Percentiles rank a stretch among this genome's conserved stretches.
Conservation (phyloP, 2,888 invertebrate species). For the Ormyrus rosae region DNA sequence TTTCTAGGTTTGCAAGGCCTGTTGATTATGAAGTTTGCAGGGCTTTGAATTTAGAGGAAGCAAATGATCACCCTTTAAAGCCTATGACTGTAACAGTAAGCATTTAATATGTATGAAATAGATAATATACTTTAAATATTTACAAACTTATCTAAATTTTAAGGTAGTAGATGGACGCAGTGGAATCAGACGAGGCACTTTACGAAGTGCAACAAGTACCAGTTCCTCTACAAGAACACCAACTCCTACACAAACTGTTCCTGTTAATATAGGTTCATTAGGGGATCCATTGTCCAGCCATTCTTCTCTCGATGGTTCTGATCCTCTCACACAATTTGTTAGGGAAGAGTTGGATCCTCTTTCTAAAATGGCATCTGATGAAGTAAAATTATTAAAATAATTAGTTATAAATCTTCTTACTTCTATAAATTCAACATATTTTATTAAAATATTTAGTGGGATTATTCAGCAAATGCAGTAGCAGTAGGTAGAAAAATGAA, state of each 20-base stretch:
- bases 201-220: conserved; percentile 77
- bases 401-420: conserved; percentile 54
- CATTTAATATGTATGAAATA: not conserved
- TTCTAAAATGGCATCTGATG: conserved; percentile 80
- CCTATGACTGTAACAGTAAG: conserved; percentile 76
- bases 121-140: conserved; percentile 19
- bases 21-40: conserved; percentile 62
- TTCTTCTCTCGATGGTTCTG: conserved; percentile 82
- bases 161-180: conserved; percentile 79
- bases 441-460: conserved; percentile 68
- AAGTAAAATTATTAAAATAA: conserved; percentile 66
- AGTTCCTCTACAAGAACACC: conserved; percentile 77
- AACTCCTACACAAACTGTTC: conserved; percentile 72
- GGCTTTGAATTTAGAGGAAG: conserved; percentile 69
- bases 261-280: conserved; percentile 73
- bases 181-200: conserved; percentile 76
- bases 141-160: conserved; percentile 30
- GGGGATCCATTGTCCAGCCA: conserved; percentile 76
- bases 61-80: conserved; percentile 80
- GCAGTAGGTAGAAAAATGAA: conserved; percentile 66
- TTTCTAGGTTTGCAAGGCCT: conserved; percentile 67
- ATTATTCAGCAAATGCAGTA: conserved; percentile 69
- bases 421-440: conserved; percentile 17
- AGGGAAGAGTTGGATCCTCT: conserved; percentile 81
- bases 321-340: conserved; percentile 85